These are phyloP conservation scores for Formica selysi DNA, from an alignment of 1,140 invertebrate species.

Conservation along the genomic window DNA sequence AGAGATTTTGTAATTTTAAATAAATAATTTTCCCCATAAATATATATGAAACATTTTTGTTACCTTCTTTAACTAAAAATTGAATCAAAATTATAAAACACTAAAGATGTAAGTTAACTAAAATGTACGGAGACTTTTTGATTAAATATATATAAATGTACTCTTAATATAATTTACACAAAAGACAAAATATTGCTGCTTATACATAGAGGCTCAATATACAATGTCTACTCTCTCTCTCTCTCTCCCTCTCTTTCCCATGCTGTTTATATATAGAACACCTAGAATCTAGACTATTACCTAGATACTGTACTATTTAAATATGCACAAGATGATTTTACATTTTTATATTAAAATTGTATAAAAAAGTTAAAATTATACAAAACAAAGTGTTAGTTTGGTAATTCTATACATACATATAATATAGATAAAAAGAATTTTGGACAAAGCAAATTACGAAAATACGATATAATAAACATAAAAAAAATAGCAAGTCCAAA, in stretches of 20 bases:
- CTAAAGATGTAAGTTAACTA: neutral
- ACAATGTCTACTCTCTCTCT: no score
- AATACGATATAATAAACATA: neutral
- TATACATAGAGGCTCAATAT: neutral
- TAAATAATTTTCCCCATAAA: no score
- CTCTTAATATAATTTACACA: neutral
- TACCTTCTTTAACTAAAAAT: neutral
- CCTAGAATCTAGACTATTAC: neutral
- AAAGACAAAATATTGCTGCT: neutral
- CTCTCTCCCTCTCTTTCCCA: no score
- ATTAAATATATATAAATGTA: neutral
- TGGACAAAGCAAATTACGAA: slow-evolving; percentile 5
- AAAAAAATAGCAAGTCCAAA: neutral
- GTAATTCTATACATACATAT: neutral
- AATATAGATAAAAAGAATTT: neutral
- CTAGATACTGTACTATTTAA: neutral
- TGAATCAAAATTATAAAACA: neutral
- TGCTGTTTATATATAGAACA: neutral
- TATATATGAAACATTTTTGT: no score
- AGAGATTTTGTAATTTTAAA: no score
- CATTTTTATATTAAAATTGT: neutral
- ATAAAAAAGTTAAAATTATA: neutral
- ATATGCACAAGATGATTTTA: neutral
- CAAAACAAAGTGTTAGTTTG: neutral
- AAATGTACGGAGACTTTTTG: no score